A percentile compares a stretch with the other conserved stretches of the same genome.
These are phyloP conservation scores for Polydrusus tereticollis DNA, from an alignment of 2,888 invertebrate species.

Conservation along the genomic window DNA sequence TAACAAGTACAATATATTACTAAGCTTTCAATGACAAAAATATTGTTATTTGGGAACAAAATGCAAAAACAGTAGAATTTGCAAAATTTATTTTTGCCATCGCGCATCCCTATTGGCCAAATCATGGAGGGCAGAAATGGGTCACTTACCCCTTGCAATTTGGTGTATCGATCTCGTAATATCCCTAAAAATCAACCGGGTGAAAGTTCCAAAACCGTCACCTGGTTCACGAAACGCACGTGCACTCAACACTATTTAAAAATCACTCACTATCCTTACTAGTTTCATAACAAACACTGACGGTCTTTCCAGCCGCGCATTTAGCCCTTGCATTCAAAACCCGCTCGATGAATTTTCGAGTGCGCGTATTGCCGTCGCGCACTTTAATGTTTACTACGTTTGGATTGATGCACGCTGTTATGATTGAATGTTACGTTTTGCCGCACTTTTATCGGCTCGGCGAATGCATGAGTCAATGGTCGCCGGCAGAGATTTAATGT, in stretches of 20 bases:
- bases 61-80: neutral
- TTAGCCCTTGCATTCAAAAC: conserved; percentile 57
- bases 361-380: conserved; percentile 53
- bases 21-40: neutral
- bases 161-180: conserved; percentile 26
- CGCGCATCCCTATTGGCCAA: conserved; percentile 31
- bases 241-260: conserved; percentile 54
- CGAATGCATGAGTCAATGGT: conserved; percentile 18
- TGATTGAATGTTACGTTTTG: neutral
- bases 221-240: conserved; percentile 52
- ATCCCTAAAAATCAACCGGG: conserved; percentile 40
- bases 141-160: conserved; percentile 52
- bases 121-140: conserved; percentile 44
- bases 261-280: conserved; percentile 56
- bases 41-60: neutral
- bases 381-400: conserved; percentile 51
- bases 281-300: conserved; percentile 59
- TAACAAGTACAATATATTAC: too few relatives aligned
- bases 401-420: conserved; percentile 20
- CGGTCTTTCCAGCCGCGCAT: conserved; percentile 54
- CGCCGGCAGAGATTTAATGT: conserved; percentile 23
- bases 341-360: conserved; percentile 55
- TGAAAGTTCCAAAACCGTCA: neutral
- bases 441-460: conserved; percentile 41
- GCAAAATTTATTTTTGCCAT: neutral